A percentile compares a stretch with the other conserved stretches of the same genome.
Conservation (phyloP, 92 coral and sea anemone genomes). For the Palythoa grandiflora region DNA sequence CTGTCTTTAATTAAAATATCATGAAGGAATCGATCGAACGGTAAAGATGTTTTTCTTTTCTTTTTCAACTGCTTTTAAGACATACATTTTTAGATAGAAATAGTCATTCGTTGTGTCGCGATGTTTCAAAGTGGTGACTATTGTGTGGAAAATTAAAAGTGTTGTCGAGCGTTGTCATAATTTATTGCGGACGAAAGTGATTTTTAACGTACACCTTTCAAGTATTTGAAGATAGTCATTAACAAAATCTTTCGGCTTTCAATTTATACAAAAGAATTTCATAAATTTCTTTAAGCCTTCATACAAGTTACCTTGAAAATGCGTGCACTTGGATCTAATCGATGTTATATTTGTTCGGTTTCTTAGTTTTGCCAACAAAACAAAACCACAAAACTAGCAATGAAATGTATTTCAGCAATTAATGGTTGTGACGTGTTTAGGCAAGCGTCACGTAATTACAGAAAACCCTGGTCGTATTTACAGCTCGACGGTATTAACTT, state of each 20-base stretch:
- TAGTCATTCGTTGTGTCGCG: neutral
- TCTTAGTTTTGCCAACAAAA: constrained; percentile 43
- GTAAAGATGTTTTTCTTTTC: neutral
- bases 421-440: constrained; percentile 3
- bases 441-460: constrained; percentile 34
- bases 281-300: neutral
- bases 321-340: constrained; percentile 14
- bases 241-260: neutral
- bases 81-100: neutral
- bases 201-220: neutral
- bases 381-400: constrained; percentile 47
- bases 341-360: constrained; percentile 22
- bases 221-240: neutral
- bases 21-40: neutral
- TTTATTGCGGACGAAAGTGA: constrained; percentile 16
- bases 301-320: neutral
- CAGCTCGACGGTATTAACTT: neutral
- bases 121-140: neutral
- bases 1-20: constrained; percentile 42
- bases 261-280: neutral
- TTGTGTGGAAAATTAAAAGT: constrained; percentile 16
- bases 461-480: neutral
- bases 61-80: neutral
- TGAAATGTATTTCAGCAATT: constrained; percentile 44
- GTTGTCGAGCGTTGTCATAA: constrained; percentile 25